Percentiles rank a stretch among this genome's conserved stretches.
Evolutionary conservation across 2,113 vertebrate genomes (phyloP).

Genomic region (Amblyornis subalaris): DNA sequence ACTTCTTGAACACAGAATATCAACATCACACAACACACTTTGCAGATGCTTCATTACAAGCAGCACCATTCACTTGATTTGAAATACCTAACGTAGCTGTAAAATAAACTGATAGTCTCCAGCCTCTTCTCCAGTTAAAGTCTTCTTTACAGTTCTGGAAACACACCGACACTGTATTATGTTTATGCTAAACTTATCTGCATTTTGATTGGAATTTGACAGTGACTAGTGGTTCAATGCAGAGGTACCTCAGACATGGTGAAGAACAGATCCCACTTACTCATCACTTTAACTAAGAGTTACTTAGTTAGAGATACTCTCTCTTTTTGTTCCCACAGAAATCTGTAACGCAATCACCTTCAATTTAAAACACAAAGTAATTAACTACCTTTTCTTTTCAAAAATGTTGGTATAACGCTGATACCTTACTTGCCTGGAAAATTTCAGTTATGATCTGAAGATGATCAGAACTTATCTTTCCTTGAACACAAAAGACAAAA

Average conservation of each 20-base stretch:
- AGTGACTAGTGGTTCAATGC: neutral
- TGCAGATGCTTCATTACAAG: slow-evolving; percentile 54
- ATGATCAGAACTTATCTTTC: slow-evolving; percentile 20
- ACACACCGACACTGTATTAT: slow-evolving; percentile 36
- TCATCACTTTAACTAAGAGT: slow-evolving; percentile 37
- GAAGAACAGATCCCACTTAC: neutral
- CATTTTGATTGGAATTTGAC: slow-evolving; percentile 52
- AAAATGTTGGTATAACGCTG: slow-evolving; percentile 53
- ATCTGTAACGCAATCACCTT: slow-evolving; percentile 50
- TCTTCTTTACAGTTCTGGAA: slow-evolving; percentile 49
- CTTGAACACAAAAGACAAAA: slow-evolving; percentile 10
- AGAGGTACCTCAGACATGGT: neutral
- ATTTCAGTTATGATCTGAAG: slow-evolving; percentile 55
- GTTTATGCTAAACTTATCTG: slow-evolving; percentile 37
- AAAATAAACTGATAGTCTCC: slow-evolving; percentile 60
- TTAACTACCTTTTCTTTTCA: slow-evolving; percentile 52
- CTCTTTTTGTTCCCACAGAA: slow-evolving; percentile 41
- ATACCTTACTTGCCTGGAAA: slow-evolving; percentile 57
- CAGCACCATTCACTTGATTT: slow-evolving; percentile 50
- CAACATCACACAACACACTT: slow-evolving; percentile 27
- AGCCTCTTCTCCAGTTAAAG: slow-evolving; percentile 25
- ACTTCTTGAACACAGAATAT: slow-evolving; percentile 52
- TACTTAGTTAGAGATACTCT: no score
- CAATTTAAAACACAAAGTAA: slow-evolving; percentile 63
- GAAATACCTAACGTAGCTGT: slow-evolving; percentile 54